A percentile compares a stretch with the other conserved stretches of the same genome.
These are phyloP conservation scores for Drosophila kambysellisi DNA, from an alignment of 2,888 invertebrate species.

Conservation along the genomic window DNA sequence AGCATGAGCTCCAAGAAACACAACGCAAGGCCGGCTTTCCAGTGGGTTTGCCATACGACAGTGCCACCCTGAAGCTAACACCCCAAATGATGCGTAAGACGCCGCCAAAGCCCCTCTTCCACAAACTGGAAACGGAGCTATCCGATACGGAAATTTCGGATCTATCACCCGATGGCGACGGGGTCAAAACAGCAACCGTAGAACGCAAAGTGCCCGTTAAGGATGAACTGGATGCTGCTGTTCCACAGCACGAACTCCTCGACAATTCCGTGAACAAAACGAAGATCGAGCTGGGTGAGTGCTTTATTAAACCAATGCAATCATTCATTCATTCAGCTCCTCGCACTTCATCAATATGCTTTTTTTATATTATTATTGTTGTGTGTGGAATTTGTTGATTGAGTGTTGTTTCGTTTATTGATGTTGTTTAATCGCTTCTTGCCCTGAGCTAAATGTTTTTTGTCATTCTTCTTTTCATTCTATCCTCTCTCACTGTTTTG, in stretches of 20 bases:
- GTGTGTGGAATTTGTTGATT: conserved; percentile 16
- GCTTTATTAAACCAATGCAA: background rate
- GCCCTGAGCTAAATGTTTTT: conserved; percentile 63
- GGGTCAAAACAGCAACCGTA: conserved; percentile 90
- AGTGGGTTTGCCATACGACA: conserved; percentile 92
- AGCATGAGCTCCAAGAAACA: conserved; percentile 93
- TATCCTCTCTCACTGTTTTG: conserved; percentile 41
- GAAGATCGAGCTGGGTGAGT: conserved; percentile 91
- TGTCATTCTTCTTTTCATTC: conserved; percentile 50
- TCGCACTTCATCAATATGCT: conserved; percentile 30
- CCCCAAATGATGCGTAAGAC: conserved; percentile 91
- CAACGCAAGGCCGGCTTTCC: conserved; percentile 95
- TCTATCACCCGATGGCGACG: conserved; percentile 90
- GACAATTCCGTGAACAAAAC: conserved; percentile 94
- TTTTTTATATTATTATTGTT: conserved; percentile 9
- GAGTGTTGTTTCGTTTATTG: conserved; percentile 21
- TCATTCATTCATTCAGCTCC: background rate
- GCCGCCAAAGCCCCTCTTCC: conserved; percentile 89
- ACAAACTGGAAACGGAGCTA: conserved; percentile 90
- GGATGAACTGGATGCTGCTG: conserved; percentile 93
- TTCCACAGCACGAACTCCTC: conserved; percentile 94
- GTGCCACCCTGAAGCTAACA: conserved; percentile 90
- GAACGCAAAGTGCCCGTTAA: conserved; percentile 89
- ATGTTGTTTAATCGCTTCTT: conserved; percentile 31
- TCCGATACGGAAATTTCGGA: conserved; percentile 95